These are phyloP conservation scores for Spodoptera frugiperda DNA, from an alignment of 1,140 invertebrate genomes.

Conservation along the genomic window DNA sequence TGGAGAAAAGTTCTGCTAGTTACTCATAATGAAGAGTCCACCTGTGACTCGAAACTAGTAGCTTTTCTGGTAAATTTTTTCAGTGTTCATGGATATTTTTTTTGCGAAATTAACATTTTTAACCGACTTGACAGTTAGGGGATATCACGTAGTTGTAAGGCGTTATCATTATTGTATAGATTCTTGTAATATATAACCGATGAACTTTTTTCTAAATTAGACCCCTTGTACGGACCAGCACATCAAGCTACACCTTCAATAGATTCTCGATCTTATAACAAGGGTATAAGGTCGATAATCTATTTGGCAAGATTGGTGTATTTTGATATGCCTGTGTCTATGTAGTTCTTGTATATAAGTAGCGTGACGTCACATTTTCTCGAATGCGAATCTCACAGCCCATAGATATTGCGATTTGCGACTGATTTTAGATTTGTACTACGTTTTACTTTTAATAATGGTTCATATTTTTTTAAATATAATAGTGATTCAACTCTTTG, in stretches of 20 bases:
- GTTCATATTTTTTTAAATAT: conserved; percentile 7
- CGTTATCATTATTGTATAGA: conserved; percentile 42
- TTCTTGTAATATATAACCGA: conserved; percentile 23
- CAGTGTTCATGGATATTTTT: too few relatives aligned
- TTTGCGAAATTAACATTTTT: conserved; percentile 19
- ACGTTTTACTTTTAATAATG: conserved; percentile 16
- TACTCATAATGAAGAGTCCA: too few relatives aligned
- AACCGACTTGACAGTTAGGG: neutral
- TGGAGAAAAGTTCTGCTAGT: too few relatives aligned
- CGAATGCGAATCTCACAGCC: conserved; percentile 15
- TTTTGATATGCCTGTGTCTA: neutral
- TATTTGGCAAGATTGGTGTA: too few relatives aligned
- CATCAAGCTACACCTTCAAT: too few relatives aligned
- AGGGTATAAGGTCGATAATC: too few relatives aligned
- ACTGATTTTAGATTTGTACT: conserved; percentile 28
- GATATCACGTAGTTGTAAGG: conserved; percentile 38
- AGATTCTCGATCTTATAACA: too few relatives aligned
- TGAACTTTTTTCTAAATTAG: neutral
- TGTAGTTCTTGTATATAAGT: conserved; percentile 13
- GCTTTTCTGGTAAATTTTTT: too few relatives aligned
- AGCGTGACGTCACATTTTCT: neutral
- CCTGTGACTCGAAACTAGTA: too few relatives aligned
- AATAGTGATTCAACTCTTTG: neutral
- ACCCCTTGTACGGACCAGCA: too few relatives aligned
- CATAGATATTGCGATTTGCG: conserved; percentile 28